Conservation (phyloP, 1,140 invertebrate species). For the Lerema accius region DNA sequence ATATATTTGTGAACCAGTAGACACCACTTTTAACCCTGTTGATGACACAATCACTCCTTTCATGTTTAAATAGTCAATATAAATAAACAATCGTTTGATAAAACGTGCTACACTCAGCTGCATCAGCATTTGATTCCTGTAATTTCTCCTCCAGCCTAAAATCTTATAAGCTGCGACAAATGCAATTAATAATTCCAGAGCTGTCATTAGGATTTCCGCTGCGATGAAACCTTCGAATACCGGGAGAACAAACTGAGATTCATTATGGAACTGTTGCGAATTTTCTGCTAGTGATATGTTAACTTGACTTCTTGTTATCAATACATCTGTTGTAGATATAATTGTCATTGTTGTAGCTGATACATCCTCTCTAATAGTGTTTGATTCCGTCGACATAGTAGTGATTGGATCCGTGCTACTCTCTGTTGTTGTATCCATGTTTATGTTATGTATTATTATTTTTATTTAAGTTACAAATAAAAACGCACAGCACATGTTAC, state of each 20-base stretch:
- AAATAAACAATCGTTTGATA: constrained; percentile 57
- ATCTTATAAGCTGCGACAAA: constrained; percentile 59
- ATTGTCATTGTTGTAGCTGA: too few relatives aligned
- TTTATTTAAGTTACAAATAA: too few relatives aligned
- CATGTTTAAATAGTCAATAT: constrained; percentile 49
- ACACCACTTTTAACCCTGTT: constrained; percentile 18
- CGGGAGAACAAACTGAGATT: constrained; percentile 34
- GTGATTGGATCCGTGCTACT: not conserved
- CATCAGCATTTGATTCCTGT: constrained; percentile 74
- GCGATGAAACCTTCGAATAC: constrained; percentile 60
- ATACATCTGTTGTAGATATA: constrained; percentile 5
- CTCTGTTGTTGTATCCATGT: constrained; percentile 36
- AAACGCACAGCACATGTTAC: too few relatives aligned
- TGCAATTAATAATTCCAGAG: constrained; percentile 59
- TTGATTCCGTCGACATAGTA: too few relatives aligned
- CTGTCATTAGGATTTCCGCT: constrained; percentile 66
- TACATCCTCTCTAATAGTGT: too few relatives aligned
- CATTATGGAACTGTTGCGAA: constrained; percentile 25
- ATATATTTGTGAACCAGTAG: constrained; percentile 55
- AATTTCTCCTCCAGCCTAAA: constrained; percentile 61
- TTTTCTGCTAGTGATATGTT: constrained; percentile 12
- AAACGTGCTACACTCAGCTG: constrained; percentile 65
- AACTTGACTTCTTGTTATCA: constrained; percentile 9
- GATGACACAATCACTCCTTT: constrained; percentile 32
- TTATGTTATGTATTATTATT: too few relatives aligned